These are phyloP conservation scores for Drosophila lini DNA, from an alignment of 1,140 invertebrate genomes.

Conservation along the genomic window DNA sequence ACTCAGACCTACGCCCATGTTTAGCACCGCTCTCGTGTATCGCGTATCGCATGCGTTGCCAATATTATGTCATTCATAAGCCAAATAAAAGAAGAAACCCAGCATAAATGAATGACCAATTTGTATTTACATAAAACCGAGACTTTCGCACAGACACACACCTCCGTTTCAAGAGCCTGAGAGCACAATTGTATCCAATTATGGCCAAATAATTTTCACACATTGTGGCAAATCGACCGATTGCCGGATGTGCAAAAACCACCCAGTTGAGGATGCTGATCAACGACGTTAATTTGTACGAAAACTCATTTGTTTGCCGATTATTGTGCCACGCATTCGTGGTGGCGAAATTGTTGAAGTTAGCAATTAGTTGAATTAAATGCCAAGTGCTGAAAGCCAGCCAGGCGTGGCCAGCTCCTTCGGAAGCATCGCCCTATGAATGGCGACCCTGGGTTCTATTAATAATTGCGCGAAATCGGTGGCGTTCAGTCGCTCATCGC, in stretches of 20 bases:
- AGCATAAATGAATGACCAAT: conserved; percentile 55
- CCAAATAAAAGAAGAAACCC: conserved; percentile 31
- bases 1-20: conserved; percentile 8
- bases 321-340: conserved; percentile 45
- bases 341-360: conserved; percentile 75
- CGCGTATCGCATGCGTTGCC: conserved; percentile 26
- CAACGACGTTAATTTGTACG: conserved; percentile 35
- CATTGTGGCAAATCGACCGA: conserved; percentile 37
- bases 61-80: conserved; percentile 61
- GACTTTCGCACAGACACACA: conserved; percentile 33
- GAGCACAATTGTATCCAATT: conserved; percentile 55
- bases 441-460: conserved; percentile 65
- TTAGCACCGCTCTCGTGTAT: conserved; percentile 15
- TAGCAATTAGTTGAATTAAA: conserved; percentile 72
- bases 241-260: conserved; percentile 62
- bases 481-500: conserved; percentile 12
- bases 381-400: conserved; percentile 42
- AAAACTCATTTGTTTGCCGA: conserved; percentile 60
- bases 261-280: conserved; percentile 30
- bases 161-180: no score
- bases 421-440: conserved; percentile 20
- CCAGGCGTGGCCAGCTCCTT: conserved; percentile 37
- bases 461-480: conserved; percentile 21
- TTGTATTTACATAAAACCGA: conserved; percentile 54
- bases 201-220: conserved; percentile 71